Percentiles rank a stretch among this genome's conserved stretches.
Evolutionary conservation across 2,888 invertebrate species (phyloP).

Genomic region (Chrysolina haemoptera): DNA sequence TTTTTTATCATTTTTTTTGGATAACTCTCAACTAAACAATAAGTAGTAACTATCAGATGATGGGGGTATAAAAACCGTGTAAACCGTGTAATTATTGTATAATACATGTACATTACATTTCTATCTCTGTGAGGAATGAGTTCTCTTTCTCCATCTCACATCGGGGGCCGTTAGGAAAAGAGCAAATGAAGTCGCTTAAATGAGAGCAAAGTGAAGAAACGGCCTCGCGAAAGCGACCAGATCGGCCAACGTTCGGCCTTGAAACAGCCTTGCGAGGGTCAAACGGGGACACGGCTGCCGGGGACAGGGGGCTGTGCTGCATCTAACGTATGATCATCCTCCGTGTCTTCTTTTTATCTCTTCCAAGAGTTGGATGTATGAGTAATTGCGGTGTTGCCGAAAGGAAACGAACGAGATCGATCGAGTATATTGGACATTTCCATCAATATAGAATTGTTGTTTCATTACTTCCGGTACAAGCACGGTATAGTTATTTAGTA

Average conservation of each 20-base stretch:
- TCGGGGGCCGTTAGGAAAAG: constrained; percentile 49
- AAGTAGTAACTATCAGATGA: too few species aligned
- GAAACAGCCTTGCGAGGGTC: constrained; percentile 71
- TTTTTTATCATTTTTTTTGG: too few species aligned
- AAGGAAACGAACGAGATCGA: not conserved
- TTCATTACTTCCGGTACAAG: not conserved
- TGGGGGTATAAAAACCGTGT: too few species aligned
- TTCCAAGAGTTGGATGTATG: constrained; percentile 19
- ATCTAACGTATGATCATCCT: constrained; percentile 23
- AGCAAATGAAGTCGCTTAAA: constrained; percentile 59
- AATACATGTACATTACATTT: not conserved
- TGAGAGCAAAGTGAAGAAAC: constrained; percentile 66
- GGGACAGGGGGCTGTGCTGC: constrained; percentile 37
- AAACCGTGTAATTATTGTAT: too few species aligned
- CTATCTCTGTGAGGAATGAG: not conserved
- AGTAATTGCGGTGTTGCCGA: constrained; percentile 27
- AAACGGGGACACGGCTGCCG: constrained; percentile 58
- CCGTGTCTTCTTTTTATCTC: constrained; percentile 21
- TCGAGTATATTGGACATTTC: not conserved
- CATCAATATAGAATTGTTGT: not conserved
- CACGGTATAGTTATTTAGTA: too few species aligned
- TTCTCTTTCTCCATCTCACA: not conserved
- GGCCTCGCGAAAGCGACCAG: constrained; percentile 63
- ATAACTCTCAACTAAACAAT: too few species aligned
- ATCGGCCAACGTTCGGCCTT: constrained; percentile 71